Evolutionary conservation across 2,888 invertebrate genomes (phyloP).

Genomic region (Azorinus chamasolen): DNA sequence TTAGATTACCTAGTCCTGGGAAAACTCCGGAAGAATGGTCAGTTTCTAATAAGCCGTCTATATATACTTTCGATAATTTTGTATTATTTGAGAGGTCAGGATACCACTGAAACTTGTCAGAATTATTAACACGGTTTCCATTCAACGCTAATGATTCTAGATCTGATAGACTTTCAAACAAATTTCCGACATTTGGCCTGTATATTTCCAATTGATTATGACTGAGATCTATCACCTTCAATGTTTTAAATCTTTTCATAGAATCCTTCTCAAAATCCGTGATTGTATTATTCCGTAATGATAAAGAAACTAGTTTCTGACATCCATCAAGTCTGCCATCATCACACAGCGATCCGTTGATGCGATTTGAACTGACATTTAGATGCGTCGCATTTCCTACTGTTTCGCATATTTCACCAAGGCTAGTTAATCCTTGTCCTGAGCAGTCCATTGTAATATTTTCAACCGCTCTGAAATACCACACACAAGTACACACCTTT

Average conservation of each 20-base stretch:
- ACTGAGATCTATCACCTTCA: background rate
- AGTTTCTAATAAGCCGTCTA: slow-evolving; percentile 2
- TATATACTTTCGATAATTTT: background rate
- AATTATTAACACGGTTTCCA: too few relatives aligned
- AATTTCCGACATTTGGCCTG: background rate
- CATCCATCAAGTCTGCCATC: background rate
- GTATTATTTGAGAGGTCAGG: background rate
- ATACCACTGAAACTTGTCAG: background rate
- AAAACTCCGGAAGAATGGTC: too few relatives aligned
- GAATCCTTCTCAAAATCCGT: background rate
- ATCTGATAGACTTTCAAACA: background rate
- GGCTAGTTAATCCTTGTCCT: too few relatives aligned
- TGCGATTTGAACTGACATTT: too few relatives aligned
- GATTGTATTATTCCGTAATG: background rate
- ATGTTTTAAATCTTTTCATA: background rate
- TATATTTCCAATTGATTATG: background rate
- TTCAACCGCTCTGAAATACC: too few relatives aligned
- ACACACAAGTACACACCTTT: too few relatives aligned
- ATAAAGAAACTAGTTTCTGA: background rate
- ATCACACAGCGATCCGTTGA: too few relatives aligned
- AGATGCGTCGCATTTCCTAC: too few relatives aligned
- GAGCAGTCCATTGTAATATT: too few relatives aligned
- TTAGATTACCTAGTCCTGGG: too few relatives aligned
- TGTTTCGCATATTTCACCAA: too few relatives aligned
- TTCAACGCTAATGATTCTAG: background rate